Conservation (phyloP, 1,140 invertebrate genomes). For the Cardiocondyla obscurior region DNA sequence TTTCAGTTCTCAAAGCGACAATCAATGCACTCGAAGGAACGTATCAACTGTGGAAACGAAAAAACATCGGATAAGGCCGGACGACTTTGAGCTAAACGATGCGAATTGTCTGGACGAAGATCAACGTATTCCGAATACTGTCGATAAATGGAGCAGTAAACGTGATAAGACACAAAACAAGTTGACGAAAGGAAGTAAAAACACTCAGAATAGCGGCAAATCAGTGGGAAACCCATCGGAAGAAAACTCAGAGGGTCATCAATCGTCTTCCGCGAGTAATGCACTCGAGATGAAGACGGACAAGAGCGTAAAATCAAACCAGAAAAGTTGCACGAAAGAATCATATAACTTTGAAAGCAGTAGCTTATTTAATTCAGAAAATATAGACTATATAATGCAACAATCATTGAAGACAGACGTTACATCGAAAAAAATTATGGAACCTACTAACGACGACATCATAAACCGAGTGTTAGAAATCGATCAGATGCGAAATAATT, state of each 20-base stretch:
- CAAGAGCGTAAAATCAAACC: background rate
- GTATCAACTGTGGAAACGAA: background rate
- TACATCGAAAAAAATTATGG: background rate
- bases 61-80: background rate
- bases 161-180: background rate
- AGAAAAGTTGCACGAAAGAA: background rate
- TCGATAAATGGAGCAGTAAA: background rate
- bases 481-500: background rate
- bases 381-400: background rate
- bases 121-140: background rate
- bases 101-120: background rate
- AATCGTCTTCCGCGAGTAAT: background rate
- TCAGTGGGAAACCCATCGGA: background rate
- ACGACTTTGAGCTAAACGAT: too few species aligned
- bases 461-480: constrained; percentile 39
- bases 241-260: background rate
- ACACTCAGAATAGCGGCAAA: background rate
- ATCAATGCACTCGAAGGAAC: background rate
- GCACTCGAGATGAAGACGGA: background rate
- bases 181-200: background rate
- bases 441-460: constrained; percentile 4
- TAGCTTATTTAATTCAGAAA: constrained; percentile 24
- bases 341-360: constrained; percentile 24
- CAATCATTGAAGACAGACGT: background rate
- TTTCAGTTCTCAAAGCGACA: background rate